phyloP scores from a whole-genome alignment of 2,888 invertebrate species.

The Ecliptopera silaceata region DNA sequence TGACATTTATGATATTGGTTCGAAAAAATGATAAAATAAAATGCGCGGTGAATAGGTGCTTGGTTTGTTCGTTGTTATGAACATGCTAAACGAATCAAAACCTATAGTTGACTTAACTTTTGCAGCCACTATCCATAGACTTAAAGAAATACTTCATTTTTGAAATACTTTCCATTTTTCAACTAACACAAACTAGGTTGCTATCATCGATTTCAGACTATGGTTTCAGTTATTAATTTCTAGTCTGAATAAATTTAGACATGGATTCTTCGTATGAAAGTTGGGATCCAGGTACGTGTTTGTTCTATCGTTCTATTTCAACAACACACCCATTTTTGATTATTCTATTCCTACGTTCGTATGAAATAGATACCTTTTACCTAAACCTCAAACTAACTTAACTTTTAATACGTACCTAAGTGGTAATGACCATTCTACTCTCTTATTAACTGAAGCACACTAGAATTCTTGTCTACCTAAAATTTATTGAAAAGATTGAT shows the following conservation, averaged over 20 bases:
- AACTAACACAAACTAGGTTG: constrained; percentile 11
- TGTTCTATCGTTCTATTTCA: neutral
- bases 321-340: constrained; percentile 1
- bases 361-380: too few relatives aligned
- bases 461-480: too few relatives aligned
- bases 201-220: constrained; percentile 29
- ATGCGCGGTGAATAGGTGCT: too few relatives aligned
- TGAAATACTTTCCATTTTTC: constrained; percentile 5
- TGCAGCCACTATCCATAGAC: neutral
- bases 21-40: too few relatives aligned
- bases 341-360: too few relatives aligned
- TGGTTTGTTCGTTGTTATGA: neutral
- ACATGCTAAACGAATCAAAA: neutral
- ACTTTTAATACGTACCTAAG: too few relatives aligned
- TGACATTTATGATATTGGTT: too few relatives aligned
- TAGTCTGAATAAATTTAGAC: constrained; percentile 35
- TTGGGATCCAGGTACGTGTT: constrained; percentile 71
- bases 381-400: too few relatives aligned
- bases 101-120: too few relatives aligned
- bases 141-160: constrained; percentile 2
- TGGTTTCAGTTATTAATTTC: constrained; percentile 20
- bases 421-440: too few relatives aligned
- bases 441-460: too few relatives aligned
- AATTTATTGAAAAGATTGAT: too few relatives aligned
- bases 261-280: constrained; percentile 67